Evolutionary conservation across 2,888 invertebrate genomes (phyloP).

Genomic region (Blomia tropicalis): DNA sequence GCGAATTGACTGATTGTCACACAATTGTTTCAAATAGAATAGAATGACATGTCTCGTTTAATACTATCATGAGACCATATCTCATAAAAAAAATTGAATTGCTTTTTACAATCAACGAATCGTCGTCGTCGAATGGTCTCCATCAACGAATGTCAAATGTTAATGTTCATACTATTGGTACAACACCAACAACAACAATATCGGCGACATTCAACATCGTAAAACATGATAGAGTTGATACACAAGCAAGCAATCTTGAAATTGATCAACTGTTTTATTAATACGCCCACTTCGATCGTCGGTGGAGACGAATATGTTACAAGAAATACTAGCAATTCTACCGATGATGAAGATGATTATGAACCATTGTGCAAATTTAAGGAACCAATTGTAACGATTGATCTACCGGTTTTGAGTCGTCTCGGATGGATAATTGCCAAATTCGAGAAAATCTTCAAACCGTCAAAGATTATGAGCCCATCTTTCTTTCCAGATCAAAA

Average conservation of each 20-base stretch:
- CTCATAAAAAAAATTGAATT: no score
- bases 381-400: background rate
- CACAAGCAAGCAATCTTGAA: conserved; percentile 9
- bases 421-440: background rate
- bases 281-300: background rate
- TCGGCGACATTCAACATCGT: background rate
- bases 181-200: background rate
- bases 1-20: no score
- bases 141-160: no score
- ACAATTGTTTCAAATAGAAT: no score
- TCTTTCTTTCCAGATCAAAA: background rate
- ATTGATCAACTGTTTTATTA: conserved; percentile 11
- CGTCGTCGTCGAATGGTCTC: no score
- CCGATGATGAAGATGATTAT: background rate
- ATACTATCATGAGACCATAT: background rate
- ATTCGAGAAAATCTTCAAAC: background rate
- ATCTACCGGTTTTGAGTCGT: background rate
- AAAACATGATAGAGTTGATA: background rate
- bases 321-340: background rate
- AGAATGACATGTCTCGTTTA: no score
- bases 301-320: background rate
- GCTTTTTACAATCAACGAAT: no score
- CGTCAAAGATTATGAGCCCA: background rate
- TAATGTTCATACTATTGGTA: no score
- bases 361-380: background rate